phyloP scores from a whole-genome alignment of 2,797 vertebrate genomes.

The Aldrovandia affinis region DNA sequence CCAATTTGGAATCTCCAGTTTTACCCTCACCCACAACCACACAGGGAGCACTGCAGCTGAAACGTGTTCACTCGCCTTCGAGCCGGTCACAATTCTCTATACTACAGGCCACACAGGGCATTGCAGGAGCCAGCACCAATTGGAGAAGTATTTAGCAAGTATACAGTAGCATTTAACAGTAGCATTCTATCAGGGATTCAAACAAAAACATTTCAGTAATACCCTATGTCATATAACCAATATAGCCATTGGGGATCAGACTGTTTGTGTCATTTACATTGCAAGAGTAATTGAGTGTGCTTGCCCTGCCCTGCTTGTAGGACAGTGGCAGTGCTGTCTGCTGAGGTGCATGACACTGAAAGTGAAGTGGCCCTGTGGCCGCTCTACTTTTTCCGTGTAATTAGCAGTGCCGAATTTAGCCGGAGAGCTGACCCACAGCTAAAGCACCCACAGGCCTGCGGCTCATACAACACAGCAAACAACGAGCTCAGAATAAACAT shows the following conservation, averaged over 20 bases:
- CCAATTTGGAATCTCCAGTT: not conserved
- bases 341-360: not conserved
- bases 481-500: conserved; percentile 12
- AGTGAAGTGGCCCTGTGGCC: not conserved
- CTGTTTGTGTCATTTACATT: not conserved
- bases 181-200: not conserved
- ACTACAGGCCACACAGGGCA: not conserved
- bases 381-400: conserved; percentile 26
- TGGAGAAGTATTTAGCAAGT: not conserved
- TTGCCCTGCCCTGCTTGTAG: not conserved
- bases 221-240: no score
- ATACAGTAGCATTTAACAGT: not conserved
- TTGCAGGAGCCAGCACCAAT: not conserved
- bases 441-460: conserved; percentile 12
- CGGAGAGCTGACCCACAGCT: conserved; percentile 5
- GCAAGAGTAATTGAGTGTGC: not conserved
- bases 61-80: not conserved
- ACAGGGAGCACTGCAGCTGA: not conserved
- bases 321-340: conserved; percentile 48
- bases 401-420: conserved; percentile 30
- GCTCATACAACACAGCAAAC: conserved; percentile 15
- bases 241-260: not conserved
- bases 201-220: not conserved
- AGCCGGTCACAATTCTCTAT: not conserved
- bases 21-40: not conserved